Base-by-base conservation (phyloP, 1,140 invertebrate species). In the Drosophila orena region DNA sequence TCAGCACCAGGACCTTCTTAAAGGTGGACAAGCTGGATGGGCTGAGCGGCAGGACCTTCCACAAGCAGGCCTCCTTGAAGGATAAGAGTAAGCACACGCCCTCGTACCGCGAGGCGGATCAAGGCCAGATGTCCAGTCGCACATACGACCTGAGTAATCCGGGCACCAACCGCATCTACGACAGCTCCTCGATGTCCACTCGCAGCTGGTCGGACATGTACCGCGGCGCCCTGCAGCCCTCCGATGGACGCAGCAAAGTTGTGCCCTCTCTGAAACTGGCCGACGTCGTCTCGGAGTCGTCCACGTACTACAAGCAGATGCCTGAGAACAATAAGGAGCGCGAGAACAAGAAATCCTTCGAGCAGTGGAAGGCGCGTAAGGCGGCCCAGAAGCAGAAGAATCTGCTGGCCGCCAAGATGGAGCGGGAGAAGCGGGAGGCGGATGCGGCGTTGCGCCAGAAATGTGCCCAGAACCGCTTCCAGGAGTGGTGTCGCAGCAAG, bases 191-290 rank as follows among this genome's bases (percentile, higher is more conserved):
- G n/a, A 44, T 59, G 3, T 86, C 83, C 24, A 68, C 65, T 2
- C 83, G 79, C 37, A 88, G 84, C 49, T 88, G 83, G 83, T 60
- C 65, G 0, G 76, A 71, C 3, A 81, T 81, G 81, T 85, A 86
- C 17, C 60, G 64, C n/a, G 61, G 49, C 0, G 77, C 73, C 6
- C 22, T 85, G 10, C 43, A 86, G 43, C 30, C 49, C 34, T 0
- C 78, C 1, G 79, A 77, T 44, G 70, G 74, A 12, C 58, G 40
- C 17, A 76, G 79, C 54, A 68, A 61, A 55, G 46, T 79, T 1
- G 61, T 88, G 22, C 83, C 83, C 5, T 57, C 66, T 0, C 38
- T 88, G 3, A 83, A 66, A 8, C 40, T 88, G 4, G 58, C 56
- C 15, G 60, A 58, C n/a, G 22, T 10, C 14, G 22, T 20, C 8